Base-by-base conservation (phyloP, 64 coral and sea anemone genomes). In the Orbicella faveolata region DNA sequence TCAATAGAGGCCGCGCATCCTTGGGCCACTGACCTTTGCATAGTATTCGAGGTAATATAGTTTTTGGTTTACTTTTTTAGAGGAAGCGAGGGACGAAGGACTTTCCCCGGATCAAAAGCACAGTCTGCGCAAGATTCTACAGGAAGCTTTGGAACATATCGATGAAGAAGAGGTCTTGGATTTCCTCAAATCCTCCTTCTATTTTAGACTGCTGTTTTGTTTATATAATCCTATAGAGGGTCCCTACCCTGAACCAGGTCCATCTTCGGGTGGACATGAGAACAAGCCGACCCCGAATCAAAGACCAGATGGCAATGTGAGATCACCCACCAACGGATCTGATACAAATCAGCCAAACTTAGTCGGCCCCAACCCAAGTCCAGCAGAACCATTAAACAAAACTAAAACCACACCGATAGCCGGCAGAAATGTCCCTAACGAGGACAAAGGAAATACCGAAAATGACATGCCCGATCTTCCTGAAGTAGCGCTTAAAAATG, bases 141-240 rank as follows among this genome's bases (percentile, higher is more conserved):
- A 63, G 61, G 57, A 81, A 81, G 23, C n/a, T 14, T 33, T 81
- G 2, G 55, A 81, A 16, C 52, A 7, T 8, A n/a, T 81, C 79
- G 54, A 81, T 26, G 54, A 59, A 34, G 21, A 81, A 63, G 33
- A 63, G 62, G 63, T 59, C 0, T 63, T 81, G 79, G 55, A 81
- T 62, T 81, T 63, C 14, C 57, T 81, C 2, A 81, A 36, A 9
- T n/a, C 53, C 2, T 81, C 79, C n/a, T 20, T 81, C n/a, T 3
- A 81, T 15, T 81, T 81, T 20, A 55, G 79, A 18, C 19, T 81
- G 26, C 1, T 35, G 79, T 81, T 35, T 63, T 81, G 79, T 54
- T 52, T 52, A 52, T 9, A 52, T 9, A 52, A 3, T 3, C 14
- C 15, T 81, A 6, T 13, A 4, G n/a, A 30, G 36, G 14, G 30